Evolutionary conservation across 1,140 invertebrate species (phyloP).

Genomic region (Aphidius gifuensis): DNA sequence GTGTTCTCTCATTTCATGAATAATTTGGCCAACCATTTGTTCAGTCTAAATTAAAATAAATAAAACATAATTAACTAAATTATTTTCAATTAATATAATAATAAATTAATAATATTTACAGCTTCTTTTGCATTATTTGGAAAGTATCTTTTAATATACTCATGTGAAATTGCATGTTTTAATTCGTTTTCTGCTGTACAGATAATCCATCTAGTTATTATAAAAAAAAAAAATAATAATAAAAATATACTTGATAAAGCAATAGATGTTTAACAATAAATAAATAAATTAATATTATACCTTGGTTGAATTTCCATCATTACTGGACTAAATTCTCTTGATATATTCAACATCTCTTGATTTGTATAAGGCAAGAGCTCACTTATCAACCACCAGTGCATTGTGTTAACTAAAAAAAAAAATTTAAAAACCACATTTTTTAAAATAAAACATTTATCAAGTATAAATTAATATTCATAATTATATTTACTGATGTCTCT

Average conservation of each 20-base stretch:
- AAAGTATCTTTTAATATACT: constrained; percentile 15
- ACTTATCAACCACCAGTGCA: constrained; percentile 11
- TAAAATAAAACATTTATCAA: neutral
- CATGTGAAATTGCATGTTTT: neutral
- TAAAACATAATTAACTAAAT: neutral
- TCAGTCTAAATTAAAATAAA: constrained; percentile 1
- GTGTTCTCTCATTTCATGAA: constrained; percentile 55
- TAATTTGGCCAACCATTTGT: constrained; percentile 11
- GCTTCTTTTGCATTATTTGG: constrained; percentile 21
- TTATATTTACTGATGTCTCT: constrained; percentile 10
- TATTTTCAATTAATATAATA: neutral
- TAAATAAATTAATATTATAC: too few relatives aligned
- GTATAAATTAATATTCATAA: neutral
- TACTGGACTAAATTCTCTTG: neutral
- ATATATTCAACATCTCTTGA: neutral
- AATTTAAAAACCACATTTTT: too few relatives aligned
- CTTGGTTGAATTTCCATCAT: neutral
- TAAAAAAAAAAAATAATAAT: too few relatives aligned
- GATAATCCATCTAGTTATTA: neutral
- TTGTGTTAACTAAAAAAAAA: neutral
- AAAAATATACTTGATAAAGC: too few relatives aligned
- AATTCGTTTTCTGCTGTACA: constrained; percentile 3
- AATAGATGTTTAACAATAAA: too few relatives aligned
- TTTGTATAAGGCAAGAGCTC: neutral
- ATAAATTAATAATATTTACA: neutral